Evolutionary conservation across 2,797 vertebrate species (phyloP), one percentile per base, ranked within the genome.

Genomic region (Sebastes hubbsi): DNA sequence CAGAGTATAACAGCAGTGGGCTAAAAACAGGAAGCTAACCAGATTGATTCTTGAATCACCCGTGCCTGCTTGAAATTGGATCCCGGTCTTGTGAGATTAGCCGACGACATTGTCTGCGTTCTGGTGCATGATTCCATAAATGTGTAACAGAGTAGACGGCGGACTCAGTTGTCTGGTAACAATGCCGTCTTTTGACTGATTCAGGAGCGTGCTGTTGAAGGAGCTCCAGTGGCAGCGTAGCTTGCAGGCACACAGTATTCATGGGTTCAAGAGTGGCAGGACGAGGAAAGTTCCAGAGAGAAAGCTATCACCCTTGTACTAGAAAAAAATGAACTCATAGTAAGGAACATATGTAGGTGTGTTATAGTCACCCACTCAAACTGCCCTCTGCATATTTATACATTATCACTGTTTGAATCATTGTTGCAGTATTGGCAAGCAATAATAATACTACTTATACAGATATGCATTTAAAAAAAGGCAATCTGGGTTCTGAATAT

Each of bases 41-140:
- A 87, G 91, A 95, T 90, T 94, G 94, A 91, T 94, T 90, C 83
- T 81, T 77, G 82, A 89, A 91, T 91, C 83, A 75, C 80, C 85
- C 81, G 25, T 87, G 81, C 81, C 72, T 88, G 81, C 80, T 79
- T 87, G 89, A 92, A 95, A 94, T 89, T 81, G 68, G 88, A 91
- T 93, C 80, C 77, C 12, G 6, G 84, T 89, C 89, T 87, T 91
- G 87, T 87, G 89, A 92, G 87, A 93, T 91, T 90, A 90, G 91
- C 78, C 87, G 64, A 65, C 56, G 67, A 89, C 84, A 77, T 54
- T 80, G 84, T 81, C 71, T 83, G 82, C 77, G 81, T 89, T 89
- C 80, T 85, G 79, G 72, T 75, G 85, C 87, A 81, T 54, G 74
- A 88, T 88, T 89, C 84, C 72, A 87, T 91, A 88, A 90, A 89